A percentile compares a stretch with the other conserved stretches of the same genome.
Evolutionary conservation across 2,797 vertebrate species (phyloP).

Genomic region (Bucorvus abyssinicus): DNA sequence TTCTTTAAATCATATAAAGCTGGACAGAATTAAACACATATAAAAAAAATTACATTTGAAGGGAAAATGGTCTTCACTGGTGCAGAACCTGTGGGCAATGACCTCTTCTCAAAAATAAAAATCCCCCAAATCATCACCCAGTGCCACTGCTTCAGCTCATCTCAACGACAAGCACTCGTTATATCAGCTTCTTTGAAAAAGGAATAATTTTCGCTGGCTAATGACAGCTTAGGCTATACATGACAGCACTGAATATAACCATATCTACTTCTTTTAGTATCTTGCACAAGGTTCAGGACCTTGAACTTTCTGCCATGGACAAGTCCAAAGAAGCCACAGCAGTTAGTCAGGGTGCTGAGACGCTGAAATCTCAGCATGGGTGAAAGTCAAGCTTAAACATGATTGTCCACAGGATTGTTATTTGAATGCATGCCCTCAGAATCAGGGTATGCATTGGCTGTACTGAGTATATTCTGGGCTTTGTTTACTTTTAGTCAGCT

Average conservation of each 20-base stretch:
- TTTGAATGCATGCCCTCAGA: not conserved
- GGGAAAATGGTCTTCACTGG: not conserved
- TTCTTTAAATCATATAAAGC: not conserved
- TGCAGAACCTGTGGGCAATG: not conserved
- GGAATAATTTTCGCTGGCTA: not conserved
- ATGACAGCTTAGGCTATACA: not conserved
- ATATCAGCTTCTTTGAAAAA: not conserved
- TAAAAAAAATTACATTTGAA: not conserved
- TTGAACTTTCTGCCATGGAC: not conserved
- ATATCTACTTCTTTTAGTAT: not conserved
- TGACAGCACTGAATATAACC: fast-evolving
- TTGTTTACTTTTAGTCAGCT: not conserved
- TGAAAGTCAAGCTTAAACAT: not conserved
- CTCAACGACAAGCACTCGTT: not conserved
- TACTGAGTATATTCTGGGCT: not conserved
- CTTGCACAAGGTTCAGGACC: not conserved
- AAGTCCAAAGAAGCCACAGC: not conserved
- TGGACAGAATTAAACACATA: not conserved
- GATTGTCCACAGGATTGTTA: fast-evolving
- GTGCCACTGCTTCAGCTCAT: not conserved
- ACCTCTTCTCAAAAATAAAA: not conserved
- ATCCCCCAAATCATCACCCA: not conserved
- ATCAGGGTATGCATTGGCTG: not conserved
- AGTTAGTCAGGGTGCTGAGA: not conserved
- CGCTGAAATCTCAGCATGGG: not conserved